Percentiles rank a stretch among this genome's conserved stretches.
Evolutionary conservation across 64 coral and sea anemone species (phyloP).

Genomic region (Stichodactyla helianthus): DNA sequence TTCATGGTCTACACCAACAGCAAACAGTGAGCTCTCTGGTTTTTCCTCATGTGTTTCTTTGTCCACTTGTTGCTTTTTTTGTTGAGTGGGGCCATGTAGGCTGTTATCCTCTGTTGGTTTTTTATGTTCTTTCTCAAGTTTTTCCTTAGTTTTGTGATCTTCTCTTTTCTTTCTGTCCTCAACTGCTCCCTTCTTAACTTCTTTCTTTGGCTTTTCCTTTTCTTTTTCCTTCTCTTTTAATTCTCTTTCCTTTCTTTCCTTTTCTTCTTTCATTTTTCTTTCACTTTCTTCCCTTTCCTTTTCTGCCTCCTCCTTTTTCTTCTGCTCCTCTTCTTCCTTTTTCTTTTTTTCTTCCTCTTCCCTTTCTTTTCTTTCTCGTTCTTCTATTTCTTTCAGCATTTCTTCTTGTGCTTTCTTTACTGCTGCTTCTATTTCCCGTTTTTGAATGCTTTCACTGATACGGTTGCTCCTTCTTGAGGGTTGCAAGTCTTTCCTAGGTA

Average conservation of each 20-base stretch:
- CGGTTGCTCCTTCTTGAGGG: slow-evolving; percentile 14
- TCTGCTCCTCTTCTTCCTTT: slow-evolving; percentile 11
- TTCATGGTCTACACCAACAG: not conserved
- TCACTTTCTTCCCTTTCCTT: slow-evolving; percentile 14
- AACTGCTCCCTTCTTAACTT: slow-evolving; percentile 28
- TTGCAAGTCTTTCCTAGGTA: not conserved
- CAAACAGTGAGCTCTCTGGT: not conserved
- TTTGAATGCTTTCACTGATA: slow-evolving; percentile 23
- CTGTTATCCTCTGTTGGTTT: slow-evolving; percentile 2
- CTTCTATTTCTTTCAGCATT: slow-evolving; percentile 34
- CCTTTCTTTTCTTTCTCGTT: slow-evolving; percentile 17
- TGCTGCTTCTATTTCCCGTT: slow-evolving; percentile 17
- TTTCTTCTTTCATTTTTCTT: slow-evolving; percentile 32
- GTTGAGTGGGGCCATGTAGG: not conserved
- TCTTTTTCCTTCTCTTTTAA: slow-evolving; percentile 9
- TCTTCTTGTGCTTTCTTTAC: slow-evolving; percentile 50
- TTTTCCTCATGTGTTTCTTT: not conserved
- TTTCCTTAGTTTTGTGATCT: slow-evolving; percentile 2
- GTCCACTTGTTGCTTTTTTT: not conserved
- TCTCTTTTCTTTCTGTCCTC: not conserved
- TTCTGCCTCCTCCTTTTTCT: slow-evolving; percentile 7
- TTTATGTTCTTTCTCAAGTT: slow-evolving; percentile 8
- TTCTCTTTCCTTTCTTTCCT: slow-evolving; percentile 15
- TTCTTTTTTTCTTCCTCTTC: slow-evolving; percentile 7
- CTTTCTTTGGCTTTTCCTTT: slow-evolving; percentile 12